These are phyloP conservation scores for Diadegma fenestrale DNA, from an alignment of 2,888 invertebrate species.

Conservation along the genomic window DNA sequence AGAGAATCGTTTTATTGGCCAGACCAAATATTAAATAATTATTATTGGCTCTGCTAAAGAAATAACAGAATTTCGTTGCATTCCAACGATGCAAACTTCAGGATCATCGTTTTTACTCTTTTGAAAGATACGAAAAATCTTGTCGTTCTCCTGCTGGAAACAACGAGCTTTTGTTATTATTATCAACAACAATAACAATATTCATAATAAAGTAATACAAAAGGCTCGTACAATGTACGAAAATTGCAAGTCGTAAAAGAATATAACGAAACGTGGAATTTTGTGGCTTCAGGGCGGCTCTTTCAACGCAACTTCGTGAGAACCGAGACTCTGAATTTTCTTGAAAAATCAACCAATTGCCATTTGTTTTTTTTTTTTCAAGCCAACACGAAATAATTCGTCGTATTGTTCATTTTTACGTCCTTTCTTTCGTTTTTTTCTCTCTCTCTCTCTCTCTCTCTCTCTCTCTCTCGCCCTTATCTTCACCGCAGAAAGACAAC, in stretches of 20 bases:
- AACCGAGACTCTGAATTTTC: slow-evolving; percentile 20
- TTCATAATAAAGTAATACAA: slow-evolving; percentile 25
- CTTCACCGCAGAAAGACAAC: slow-evolving; percentile 68
- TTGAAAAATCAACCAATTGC: slow-evolving; percentile 30
- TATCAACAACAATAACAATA: slow-evolving; percentile 32
- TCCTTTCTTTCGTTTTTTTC: slow-evolving; percentile 12
- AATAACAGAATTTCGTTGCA: no score
- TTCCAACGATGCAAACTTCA: no score
- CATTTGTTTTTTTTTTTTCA: slow-evolving; percentile 5
- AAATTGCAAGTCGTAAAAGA: slow-evolving; percentile 59
- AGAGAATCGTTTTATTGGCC: no score
- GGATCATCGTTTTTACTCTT: no score
- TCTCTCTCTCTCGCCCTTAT: slow-evolving; percentile 42
- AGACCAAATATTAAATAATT: no score
- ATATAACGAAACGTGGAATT: slow-evolving; percentile 66
- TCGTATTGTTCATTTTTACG: slow-evolving; percentile 8
- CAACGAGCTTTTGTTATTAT: neutral
- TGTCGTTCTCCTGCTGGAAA: neutral
- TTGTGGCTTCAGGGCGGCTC: slow-evolving; percentile 59
- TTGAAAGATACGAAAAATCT: slow-evolving; percentile 5
- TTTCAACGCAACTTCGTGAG: slow-evolving; percentile 29
- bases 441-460: slow-evolving; percentile 25
- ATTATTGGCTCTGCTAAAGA: no score
- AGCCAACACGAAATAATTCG: neutral
- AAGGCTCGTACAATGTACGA: slow-evolving; percentile 54